These are phyloP conservation scores for Caenorhabditis brenneri DNA, from an alignment of 1,140 invertebrate species.

Conservation along the genomic window DNA sequence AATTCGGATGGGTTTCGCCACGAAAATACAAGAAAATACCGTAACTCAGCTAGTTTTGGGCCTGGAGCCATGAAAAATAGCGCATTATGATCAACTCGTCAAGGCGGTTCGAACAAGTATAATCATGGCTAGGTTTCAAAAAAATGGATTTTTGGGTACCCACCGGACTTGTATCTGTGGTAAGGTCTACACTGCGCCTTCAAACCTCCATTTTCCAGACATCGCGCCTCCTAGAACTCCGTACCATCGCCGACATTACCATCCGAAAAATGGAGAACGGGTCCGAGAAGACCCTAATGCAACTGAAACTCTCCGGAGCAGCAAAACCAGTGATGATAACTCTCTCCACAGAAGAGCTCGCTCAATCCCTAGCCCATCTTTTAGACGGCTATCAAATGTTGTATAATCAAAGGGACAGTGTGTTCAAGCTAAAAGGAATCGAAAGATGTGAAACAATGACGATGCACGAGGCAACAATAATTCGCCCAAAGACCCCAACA, in stretches of 20 bases:
- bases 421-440: conserved; percentile 70
- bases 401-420: conserved; percentile 81
- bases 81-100: too few relatives aligned
- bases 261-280: conserved; percentile 81
- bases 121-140: too few relatives aligned
- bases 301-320: conserved; percentile 82
- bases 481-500: conserved; percentile 3
- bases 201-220: too few relatives aligned
- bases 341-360: conserved; percentile 81
- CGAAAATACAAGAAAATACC: too few relatives aligned
- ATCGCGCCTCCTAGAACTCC: conserved; percentile 83
- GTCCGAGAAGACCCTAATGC: conserved; percentile 81
- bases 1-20: too few relatives aligned
- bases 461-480: neutral
- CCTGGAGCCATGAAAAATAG: too few relatives aligned
- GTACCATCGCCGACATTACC: conserved; percentile 79
- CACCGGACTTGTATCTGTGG: too few relatives aligned
- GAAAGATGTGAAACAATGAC: conserved; percentile 34
- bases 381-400: conserved; percentile 89
- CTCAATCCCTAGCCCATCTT: conserved; percentile 93
- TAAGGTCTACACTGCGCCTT: too few relatives aligned
- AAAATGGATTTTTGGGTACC: too few relatives aligned
- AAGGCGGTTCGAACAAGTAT: too few relatives aligned
- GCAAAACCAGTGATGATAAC: conserved; percentile 78
- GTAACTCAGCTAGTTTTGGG: too few relatives aligned